These are phyloP conservation scores for Scopus umbretta DNA, from an alignment of 2,113 vertebrate genomes.

Conservation along the genomic window DNA sequence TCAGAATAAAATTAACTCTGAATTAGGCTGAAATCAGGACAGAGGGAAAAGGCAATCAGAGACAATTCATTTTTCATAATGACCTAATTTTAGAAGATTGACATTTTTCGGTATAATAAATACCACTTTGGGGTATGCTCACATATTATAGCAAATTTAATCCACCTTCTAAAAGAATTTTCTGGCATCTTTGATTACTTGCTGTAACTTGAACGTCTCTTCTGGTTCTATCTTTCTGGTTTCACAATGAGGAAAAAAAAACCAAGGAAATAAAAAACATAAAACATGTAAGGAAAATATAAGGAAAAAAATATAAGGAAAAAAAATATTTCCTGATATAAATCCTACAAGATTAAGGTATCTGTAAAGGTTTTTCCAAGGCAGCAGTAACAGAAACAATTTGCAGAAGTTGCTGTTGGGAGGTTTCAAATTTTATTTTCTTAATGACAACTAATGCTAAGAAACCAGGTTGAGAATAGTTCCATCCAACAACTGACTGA, in stretches of 20 bases:
- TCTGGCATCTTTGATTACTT: not conserved
- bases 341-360: not conserved
- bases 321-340: not conserved
- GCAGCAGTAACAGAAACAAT: not conserved
- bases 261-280: too few relatives aligned
- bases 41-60: not conserved
- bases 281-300: too few relatives aligned
- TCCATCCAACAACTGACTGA: not conserved
- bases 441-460: not conserved
- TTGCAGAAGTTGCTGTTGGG: not conserved
- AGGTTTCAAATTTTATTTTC: not conserved
- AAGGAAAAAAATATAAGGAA: too few relatives aligned
- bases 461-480: not conserved
- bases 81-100: not conserved
- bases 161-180: not conserved
- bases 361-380: not conserved
- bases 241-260: not conserved
- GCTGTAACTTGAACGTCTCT: not conserved
- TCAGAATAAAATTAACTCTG: too few relatives aligned
- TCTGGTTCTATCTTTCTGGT: not conserved
- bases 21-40: too few relatives aligned
- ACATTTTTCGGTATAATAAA: not conserved
- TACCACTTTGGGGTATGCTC: not conserved
- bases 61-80: not conserved
- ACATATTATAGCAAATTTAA: not conserved